phyloP scores from a whole-genome alignment of 1,140 invertebrate genomes.

The Tetragnatha versicolor region DNA sequence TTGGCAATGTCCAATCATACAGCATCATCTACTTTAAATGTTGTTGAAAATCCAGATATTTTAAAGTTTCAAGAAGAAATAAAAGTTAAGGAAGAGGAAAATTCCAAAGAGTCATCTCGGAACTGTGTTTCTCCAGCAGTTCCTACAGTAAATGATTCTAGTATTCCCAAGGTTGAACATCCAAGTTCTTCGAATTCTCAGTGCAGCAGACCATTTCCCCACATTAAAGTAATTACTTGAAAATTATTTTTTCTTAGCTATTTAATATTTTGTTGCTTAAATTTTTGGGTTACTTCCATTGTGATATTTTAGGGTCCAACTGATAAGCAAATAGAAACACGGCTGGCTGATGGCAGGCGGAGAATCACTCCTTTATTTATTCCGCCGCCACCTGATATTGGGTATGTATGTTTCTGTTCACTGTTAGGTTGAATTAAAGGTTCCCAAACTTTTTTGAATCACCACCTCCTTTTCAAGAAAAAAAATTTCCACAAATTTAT shows the following conservation, averaged over 20 bases:
- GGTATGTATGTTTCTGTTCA: constrained; percentile 59
- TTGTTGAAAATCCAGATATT: constrained; percentile 85
- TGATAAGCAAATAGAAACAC: constrained; percentile 94
- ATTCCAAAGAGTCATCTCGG: constrained; percentile 3
- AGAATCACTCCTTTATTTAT: constrained; percentile 96
- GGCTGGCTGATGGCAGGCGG: constrained; percentile 89
- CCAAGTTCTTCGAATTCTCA: constrained; percentile 35
- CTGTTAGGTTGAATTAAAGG: not conserved
- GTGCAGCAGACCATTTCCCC: constrained; percentile 36
- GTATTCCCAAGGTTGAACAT: constrained; percentile 18
- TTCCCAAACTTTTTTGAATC: not conserved
- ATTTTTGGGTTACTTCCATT: not conserved
- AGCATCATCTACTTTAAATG: constrained; percentile 66
- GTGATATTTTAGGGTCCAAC: constrained; percentile 69
- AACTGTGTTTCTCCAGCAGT: constrained; percentile 16
- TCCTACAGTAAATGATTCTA: not conserved
- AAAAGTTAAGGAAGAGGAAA: constrained; percentile 34
- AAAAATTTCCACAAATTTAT: too few relatives aligned
- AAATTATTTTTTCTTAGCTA: not conserved
- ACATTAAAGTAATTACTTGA: constrained; percentile 36
- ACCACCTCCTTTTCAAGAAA: not conserved
- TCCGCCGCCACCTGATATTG: constrained; percentile 72
- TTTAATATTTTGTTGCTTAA: not conserved
- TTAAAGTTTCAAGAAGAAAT: constrained; percentile 66
- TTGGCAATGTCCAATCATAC: constrained; percentile 65